A percentile compares a stretch with the other conserved stretches of the same genome.
phyloP scores from a whole-genome alignment of 2,797 vertebrate genomes.

The Tarsius wallacei region DNA sequence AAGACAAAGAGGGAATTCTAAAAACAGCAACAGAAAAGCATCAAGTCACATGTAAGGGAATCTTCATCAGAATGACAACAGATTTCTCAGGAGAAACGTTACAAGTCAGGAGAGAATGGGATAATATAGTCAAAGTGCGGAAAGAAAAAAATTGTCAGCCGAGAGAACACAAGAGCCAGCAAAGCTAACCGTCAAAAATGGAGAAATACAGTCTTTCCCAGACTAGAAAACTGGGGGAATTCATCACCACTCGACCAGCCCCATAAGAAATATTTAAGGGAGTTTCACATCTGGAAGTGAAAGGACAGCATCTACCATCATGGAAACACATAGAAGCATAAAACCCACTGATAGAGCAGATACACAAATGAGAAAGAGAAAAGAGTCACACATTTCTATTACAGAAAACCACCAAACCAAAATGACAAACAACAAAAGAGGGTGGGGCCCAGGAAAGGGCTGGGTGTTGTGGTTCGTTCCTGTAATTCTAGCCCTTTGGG shows the following conservation, averaged over 20 bases:
- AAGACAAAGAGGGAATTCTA: neutral
- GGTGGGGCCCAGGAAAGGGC: too few species aligned
- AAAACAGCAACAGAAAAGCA: neutral
- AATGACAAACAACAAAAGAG: neutral
- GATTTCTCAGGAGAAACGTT: neutral
- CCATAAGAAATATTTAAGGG: neutral
- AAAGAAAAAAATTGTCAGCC: neutral
- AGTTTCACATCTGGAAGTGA: neutral
- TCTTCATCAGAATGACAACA: neutral
- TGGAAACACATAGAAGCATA: neutral
- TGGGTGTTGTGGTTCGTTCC: too few species aligned
- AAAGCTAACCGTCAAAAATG: neutral
- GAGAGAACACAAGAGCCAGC: neutral
- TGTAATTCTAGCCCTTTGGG: too few species aligned
- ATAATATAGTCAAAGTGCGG: neutral
- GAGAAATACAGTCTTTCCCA: too few species aligned
- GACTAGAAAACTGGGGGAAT: neutral
- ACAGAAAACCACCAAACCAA: neutral
- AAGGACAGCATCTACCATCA: neutral
- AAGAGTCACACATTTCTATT: neutral
- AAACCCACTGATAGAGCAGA: neutral
- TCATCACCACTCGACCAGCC: neutral
- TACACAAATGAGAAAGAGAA: neutral
- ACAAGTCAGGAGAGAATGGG: neutral
- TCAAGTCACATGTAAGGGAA: neutral